These are phyloP conservation scores for Muraenolepis orangiensis DNA, from an alignment of 2,797 vertebrate genomes.

Conservation along the genomic window DNA sequence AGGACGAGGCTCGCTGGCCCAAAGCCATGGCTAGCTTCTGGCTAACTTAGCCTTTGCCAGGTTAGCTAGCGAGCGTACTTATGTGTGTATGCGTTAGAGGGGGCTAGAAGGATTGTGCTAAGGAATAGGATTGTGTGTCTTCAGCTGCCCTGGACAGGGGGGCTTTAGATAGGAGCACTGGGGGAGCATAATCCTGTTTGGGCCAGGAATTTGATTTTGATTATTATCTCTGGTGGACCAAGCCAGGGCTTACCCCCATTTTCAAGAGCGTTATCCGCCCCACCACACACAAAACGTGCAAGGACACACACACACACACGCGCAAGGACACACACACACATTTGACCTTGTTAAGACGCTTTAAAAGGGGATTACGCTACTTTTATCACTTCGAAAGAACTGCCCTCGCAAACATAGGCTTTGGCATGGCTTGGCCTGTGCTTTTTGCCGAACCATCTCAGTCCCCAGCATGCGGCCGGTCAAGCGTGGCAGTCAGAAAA, in stretches of 20 bases:
- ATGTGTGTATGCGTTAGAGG: slow-evolving; percentile 12
- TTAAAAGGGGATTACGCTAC: slow-evolving; percentile 74
- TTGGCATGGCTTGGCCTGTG: slow-evolving; percentile 44
- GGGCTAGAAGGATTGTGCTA: slow-evolving; percentile 61
- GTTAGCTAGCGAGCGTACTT: slow-evolving; percentile 38
- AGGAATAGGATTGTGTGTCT: slow-evolving; percentile 71
- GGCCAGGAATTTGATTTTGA: slow-evolving; percentile 76
- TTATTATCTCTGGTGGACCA: slow-evolving; percentile 73
- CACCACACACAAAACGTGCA: slow-evolving; percentile 40
- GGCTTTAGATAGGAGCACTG: slow-evolving; percentile 57
- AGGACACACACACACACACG: slow-evolving; percentile 21
- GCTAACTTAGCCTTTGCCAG: slow-evolving; percentile 40
- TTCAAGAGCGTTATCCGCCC: slow-evolving; percentile 51
- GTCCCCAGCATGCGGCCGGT: slow-evolving; percentile 47
- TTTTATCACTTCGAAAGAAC: slow-evolving; percentile 74
- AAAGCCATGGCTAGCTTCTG: slow-evolving; percentile 40
- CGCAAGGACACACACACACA: slow-evolving; percentile 50
- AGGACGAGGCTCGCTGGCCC: slow-evolving; percentile 53
- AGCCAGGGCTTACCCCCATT: slow-evolving; percentile 67
- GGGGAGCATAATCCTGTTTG: slow-evolving; percentile 74
- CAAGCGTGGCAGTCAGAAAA: slow-evolving; percentile 34
- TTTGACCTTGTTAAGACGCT: slow-evolving; percentile 75
- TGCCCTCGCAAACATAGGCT: slow-evolving; percentile 69
- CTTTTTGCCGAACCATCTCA: slow-evolving; percentile 52
- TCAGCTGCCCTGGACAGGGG: slow-evolving; percentile 63